Evolutionary conservation across 2,113 vertebrate genomes (phyloP).

Genomic region (Cacatua alba): DNA sequence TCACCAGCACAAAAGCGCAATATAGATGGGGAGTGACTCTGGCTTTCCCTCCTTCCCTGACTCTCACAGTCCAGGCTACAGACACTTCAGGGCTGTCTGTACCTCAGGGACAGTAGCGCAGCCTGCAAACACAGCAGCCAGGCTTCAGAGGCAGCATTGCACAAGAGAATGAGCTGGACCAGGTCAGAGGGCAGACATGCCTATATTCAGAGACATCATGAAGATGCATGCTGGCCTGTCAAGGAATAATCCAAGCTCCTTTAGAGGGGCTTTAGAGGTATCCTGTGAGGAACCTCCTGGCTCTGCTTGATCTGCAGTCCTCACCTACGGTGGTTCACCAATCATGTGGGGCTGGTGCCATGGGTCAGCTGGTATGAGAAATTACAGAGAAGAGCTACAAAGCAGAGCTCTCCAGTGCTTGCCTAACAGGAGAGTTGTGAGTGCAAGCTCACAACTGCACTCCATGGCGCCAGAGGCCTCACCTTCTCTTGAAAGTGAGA

Average conservation of each 20-base stretch:
- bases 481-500: slow-evolving; percentile 76
- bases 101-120: neutral
- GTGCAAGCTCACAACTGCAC: neutral
- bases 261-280: neutral
- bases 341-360: accelerated
- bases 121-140: neutral
- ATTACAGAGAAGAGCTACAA: neutral
- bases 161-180: neutral
- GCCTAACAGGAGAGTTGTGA: neutral
- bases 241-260: neutral
- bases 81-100: accelerated
- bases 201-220: neutral
- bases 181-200: neutral
- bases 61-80: neutral
- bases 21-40: neutral
- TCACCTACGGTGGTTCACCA: neutral
- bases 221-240: neutral
- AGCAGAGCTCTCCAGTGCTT: neutral
- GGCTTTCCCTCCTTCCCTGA: neutral
- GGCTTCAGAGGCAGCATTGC: neutral
- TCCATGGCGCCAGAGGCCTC: neutral
- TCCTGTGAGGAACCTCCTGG: neutral
- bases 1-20: neutral
- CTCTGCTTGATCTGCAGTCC: neutral
- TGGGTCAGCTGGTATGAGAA: neutral